phyloP scores from a whole-genome alignment of 1,140 invertebrate species.

The Pseudomyrmex gracilis region DNA sequence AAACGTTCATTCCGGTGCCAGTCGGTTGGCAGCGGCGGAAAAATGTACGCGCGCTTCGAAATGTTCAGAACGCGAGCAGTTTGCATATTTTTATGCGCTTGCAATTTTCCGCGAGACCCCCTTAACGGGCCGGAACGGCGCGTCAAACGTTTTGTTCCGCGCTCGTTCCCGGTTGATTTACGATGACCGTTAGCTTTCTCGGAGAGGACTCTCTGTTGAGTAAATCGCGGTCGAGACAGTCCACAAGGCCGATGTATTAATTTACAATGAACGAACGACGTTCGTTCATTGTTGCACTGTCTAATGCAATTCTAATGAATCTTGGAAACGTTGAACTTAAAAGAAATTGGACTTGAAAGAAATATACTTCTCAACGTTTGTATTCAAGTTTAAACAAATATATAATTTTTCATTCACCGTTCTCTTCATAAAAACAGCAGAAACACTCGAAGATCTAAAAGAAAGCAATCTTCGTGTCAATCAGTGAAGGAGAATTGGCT shows the following conservation, averaged over 20 bases:
- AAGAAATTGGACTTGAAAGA: neutral
- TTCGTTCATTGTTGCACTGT: neutral
- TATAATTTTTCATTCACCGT: neutral
- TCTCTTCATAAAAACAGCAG: too few relatives aligned
- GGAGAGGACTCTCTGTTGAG: neutral
- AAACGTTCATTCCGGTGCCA: conserved; percentile 29
- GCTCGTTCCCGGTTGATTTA: conserved; percentile 57
- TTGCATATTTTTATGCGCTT: conserved; percentile 38
- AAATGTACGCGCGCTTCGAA: conserved; percentile 1
- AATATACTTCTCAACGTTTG: too few relatives aligned
- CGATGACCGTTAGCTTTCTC: conserved; percentile 43
- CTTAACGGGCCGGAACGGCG: conserved; percentile 17
- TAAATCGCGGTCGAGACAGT: conserved; percentile 17
- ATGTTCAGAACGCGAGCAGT: neutral
- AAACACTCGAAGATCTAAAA: neutral
- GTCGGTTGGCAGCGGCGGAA: conserved; percentile 7
- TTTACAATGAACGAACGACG: conserved; percentile 38
- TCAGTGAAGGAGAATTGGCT: too few relatives aligned
- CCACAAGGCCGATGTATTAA: conserved; percentile 51
- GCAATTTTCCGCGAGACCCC: conserved; percentile 23
- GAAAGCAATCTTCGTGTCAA: too few relatives aligned
- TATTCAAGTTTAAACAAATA: neutral
- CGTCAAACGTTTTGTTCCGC: conserved; percentile 51
- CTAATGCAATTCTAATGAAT: neutral
- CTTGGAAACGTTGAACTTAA: neutral